Conservation (phyloP, 2,888 invertebrate species). For the Oeneis ivallda region DNA sequence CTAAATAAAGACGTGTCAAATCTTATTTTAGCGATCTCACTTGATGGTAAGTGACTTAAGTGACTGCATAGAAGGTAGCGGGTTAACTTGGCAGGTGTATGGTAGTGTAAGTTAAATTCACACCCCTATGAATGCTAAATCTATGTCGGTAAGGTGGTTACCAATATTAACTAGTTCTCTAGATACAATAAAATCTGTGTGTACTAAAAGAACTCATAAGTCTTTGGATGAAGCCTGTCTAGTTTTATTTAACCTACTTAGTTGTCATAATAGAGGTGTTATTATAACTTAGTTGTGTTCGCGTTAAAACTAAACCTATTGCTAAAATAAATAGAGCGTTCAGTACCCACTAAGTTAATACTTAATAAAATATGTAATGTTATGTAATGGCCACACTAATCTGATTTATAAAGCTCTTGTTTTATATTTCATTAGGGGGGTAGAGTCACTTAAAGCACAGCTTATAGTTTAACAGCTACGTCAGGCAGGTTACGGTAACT, state of each 20-base stretch:
- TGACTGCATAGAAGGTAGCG: too few species aligned
- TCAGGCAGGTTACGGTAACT: too few species aligned
- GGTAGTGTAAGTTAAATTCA: too few species aligned
- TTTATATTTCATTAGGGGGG: not conserved
- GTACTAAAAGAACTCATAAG: not conserved
- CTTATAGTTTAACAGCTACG: not conserved
- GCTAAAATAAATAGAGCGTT: conserved; percentile 3
- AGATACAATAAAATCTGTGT: too few species aligned
- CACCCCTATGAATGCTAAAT: too few species aligned
- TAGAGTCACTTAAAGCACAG: not conserved
- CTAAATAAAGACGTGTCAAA: too few species aligned
- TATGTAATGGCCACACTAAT: not conserved
- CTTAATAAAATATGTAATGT: not conserved
- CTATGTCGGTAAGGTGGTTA: too few species aligned
- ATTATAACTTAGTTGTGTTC: conserved; percentile 9
- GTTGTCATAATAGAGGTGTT: conserved; percentile 17
- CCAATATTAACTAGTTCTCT: too few species aligned
- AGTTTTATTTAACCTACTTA: conserved; percentile 23
- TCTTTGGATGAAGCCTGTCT: conserved; percentile 11
- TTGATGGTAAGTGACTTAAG: too few species aligned
- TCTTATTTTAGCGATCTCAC: too few species aligned
- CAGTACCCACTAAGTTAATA: not conserved
- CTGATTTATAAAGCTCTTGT: conserved; percentile 5
- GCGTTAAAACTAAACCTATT: not conserved
- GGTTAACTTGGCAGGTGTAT: too few species aligned